phyloP scores from a whole-genome alignment of 2,888 invertebrate species.

The Epiblema foenella region DNA sequence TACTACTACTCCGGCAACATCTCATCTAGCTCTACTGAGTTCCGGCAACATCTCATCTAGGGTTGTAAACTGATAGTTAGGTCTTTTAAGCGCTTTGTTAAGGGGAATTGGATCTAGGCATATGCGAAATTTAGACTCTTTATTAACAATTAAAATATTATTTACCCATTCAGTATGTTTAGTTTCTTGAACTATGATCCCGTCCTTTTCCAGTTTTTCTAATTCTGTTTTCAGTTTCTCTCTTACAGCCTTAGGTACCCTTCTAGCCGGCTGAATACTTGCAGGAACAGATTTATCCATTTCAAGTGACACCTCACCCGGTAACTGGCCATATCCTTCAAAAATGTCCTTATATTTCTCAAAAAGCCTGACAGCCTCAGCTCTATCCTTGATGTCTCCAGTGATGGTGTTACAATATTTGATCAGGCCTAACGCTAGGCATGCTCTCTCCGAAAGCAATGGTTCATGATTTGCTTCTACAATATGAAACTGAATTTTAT shows the following conservation, averaged over 20 bases:
- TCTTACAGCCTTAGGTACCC: not conserved
- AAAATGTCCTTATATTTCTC: not conserved
- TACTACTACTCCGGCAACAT: not conserved
- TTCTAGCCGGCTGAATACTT: not conserved
- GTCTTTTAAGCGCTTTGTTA: not conserved
- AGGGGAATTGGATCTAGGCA: not conserved
- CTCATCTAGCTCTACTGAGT: not conserved
- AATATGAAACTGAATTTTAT: too few species aligned
- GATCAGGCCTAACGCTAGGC: not conserved
- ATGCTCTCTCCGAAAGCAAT: not conserved
- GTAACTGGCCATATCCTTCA: not conserved
- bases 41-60: not conserved
- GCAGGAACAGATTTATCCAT: not conserved
- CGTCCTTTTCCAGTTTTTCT: not conserved
- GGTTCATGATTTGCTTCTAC: not conserved
- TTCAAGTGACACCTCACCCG: not conserved
- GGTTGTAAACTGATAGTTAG: not conserved
- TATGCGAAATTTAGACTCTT: not conserved
- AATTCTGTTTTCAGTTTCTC: not conserved
- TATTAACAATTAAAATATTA: not conserved
- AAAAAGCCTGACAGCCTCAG: not conserved
- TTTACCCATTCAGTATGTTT: not conserved
- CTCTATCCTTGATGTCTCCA: not conserved
- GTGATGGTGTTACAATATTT: not conserved
- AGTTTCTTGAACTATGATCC: not conserved